Evolutionary conservation across 2,113 vertebrate genomes (phyloP), one percentile per base, ranked within the genome.

Genomic region (Antigone vipio): DNA sequence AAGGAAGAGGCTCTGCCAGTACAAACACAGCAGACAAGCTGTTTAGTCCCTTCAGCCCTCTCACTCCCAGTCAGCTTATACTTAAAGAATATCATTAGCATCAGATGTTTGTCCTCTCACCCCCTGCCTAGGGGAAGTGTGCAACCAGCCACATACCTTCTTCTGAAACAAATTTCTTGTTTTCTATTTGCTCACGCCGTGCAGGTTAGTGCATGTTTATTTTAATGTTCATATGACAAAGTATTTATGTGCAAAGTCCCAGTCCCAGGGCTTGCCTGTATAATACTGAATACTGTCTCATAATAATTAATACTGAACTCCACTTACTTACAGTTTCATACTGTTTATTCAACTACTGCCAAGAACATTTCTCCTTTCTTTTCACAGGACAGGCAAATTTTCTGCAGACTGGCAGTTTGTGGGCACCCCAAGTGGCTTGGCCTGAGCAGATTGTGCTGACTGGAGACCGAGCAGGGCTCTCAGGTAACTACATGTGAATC

Each of bases 71-170:
- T 50, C 24, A 58, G 6, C 11, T 75, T 75, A 18, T 55, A 47
- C 9, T 82, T 62, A 67, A 85, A 85, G 44, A 77, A 19, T 42
- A 32, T 47, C 9, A 29, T 66, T 74, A 49, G 34, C 6, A 26
- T 52, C 62, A 79, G 26, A 22, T 64, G 9, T 79, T 82, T 76
- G 49, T 88, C 34, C 29, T 82, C 17, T 76, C 5, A 12, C 8
- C 2, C 32, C 59, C 24, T 80, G 35, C 40, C 44, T 34, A 40
- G 56, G 29, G 49, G 10, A 83, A 52, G 6, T 24, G 44, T 72
- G 53, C 14, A 21, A 30, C 14, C 26, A 68, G 34, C 23, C 1
- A 1, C 0, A 0, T 58, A 14, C 34, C 12, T 9, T 34, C 29
- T 83, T 92, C 59, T 60, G 62, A 56, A 88, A 40, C 1, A 1